Conservation (phyloP, 2,888 invertebrate genomes). For the Mongoloraphidia duomilia region DNA sequence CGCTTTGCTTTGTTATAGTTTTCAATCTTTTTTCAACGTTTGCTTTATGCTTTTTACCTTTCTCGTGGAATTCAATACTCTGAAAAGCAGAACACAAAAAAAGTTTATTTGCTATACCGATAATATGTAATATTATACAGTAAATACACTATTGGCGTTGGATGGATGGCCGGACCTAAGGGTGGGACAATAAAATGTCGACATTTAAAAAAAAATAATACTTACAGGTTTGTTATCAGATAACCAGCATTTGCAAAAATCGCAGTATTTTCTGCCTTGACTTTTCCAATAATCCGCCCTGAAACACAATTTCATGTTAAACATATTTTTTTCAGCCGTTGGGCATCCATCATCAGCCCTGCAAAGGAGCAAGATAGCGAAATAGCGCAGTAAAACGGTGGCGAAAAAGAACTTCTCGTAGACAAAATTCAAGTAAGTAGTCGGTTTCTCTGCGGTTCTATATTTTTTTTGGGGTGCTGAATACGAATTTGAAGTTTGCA, state of each 20-base stretch:
- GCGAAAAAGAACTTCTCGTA: too few species aligned
- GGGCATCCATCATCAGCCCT: too few species aligned
- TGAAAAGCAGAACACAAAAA: slow-evolving; percentile 28
- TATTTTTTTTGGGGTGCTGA: too few species aligned
- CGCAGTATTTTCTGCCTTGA: slow-evolving; percentile 87
- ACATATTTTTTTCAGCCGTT: too few species aligned
- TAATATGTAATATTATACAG: background rate
- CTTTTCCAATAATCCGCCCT: slow-evolving; percentile 98
- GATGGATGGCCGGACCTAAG: too few species aligned
- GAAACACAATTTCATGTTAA: slow-evolving; percentile 19
- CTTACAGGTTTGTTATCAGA: slow-evolving; percentile 88
- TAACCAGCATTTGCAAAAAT: slow-evolving; percentile 97
- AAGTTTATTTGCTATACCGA: background rate
- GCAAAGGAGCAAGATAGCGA: too few species aligned
- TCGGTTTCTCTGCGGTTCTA: too few species aligned
- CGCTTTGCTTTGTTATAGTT: slow-evolving; percentile 70
- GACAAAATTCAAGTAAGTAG: too few species aligned
- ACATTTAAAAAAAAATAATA: slow-evolving; percentile 14
- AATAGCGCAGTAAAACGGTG: too few species aligned
- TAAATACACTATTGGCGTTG: background rate
- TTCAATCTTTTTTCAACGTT: slow-evolving; percentile 78
- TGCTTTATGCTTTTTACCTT: slow-evolving; percentile 82
- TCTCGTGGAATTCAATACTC: slow-evolving; percentile 91
- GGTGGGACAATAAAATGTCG: too few species aligned
- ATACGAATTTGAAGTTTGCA: too few species aligned